Conservation (phyloP, 1,140 invertebrate species). For the Heliothis subflexa region DNA sequence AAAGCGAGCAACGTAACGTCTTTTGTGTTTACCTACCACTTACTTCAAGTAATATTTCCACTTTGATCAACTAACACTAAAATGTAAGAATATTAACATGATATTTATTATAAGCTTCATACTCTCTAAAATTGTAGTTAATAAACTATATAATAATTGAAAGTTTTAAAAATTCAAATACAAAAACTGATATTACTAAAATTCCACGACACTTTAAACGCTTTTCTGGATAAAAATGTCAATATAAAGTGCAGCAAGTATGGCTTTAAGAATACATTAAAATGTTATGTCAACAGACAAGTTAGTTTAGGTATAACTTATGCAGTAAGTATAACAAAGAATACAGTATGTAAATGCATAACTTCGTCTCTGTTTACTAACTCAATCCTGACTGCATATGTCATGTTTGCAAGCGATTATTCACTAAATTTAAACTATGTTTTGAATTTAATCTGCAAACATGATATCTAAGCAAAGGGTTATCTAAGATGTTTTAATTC, state of each 20-base stretch:
- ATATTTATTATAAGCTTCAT: too few relatives aligned
- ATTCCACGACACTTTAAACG: too few relatives aligned
- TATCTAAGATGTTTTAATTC: background rate
- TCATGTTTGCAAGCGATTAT: slow-evolving; percentile 23
- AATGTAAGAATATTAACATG: background rate
- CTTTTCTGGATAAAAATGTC: too few relatives aligned
- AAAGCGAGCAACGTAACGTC: background rate
- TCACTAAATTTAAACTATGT: slow-evolving; percentile 23
- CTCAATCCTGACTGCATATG: slow-evolving; percentile 7
- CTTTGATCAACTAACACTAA: background rate
- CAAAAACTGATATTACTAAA: too few relatives aligned
- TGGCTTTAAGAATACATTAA: background rate
- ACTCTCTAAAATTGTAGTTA: too few relatives aligned
- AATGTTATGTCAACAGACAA: background rate
- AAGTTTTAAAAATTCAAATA: too few relatives aligned
- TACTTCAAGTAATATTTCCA: slow-evolving; percentile 9
- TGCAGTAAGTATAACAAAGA: background rate
- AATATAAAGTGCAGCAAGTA: too few relatives aligned
- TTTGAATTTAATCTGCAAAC: background rate
- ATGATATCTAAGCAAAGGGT: too few relatives aligned
- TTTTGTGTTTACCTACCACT: slow-evolving; percentile 11
- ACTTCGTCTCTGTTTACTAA: background rate
- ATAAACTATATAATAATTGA: too few relatives aligned
- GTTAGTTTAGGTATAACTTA: background rate
- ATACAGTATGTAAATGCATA: slow-evolving; percentile 2